A percentile compares a stretch with the other conserved stretches of the same genome.
phyloP scores from a whole-genome alignment of 2,888 invertebrate genomes.

The Rotaria sp. region DNA sequence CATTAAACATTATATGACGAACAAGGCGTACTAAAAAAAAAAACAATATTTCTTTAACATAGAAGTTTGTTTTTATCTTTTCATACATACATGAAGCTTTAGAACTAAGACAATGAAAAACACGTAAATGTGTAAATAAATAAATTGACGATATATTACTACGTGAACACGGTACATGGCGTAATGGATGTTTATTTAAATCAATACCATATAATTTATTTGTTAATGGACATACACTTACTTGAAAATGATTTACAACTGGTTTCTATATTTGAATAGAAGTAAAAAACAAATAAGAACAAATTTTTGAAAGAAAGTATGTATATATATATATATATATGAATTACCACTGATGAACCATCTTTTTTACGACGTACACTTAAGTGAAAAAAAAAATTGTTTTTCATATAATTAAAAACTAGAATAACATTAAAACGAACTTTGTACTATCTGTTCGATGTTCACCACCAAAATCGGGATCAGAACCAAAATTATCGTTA shows the following conservation, averaged over 20 bases:
- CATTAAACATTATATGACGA: neutral
- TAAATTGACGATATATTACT: neutral
- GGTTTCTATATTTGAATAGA: neutral
- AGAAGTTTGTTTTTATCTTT: neutral
- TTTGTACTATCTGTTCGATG: neutral
- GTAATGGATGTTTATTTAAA: neutral
- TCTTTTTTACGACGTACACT: neutral
- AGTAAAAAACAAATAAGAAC: neutral
- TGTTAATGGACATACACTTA: neutral
- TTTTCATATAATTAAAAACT: neutral
- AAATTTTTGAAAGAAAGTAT: neutral
- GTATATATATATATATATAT: neutral
- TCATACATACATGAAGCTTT: neutral
- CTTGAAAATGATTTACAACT: slow-evolving; percentile 1
- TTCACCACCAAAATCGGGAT: neutral
- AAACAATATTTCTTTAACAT: no score
- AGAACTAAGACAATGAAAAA: neutral
- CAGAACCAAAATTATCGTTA: neutral
- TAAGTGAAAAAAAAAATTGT: neutral
- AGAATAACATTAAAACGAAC: neutral
- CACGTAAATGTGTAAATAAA: slow-evolving; percentile 1
- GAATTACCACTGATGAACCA: neutral
- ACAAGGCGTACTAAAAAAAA: neutral
- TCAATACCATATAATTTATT: neutral
- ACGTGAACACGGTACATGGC: neutral